These are phyloP conservation scores for Drosophila bipectinata DNA, from an alignment of 1,140 invertebrate genomes.

Conservation along the genomic window DNA sequence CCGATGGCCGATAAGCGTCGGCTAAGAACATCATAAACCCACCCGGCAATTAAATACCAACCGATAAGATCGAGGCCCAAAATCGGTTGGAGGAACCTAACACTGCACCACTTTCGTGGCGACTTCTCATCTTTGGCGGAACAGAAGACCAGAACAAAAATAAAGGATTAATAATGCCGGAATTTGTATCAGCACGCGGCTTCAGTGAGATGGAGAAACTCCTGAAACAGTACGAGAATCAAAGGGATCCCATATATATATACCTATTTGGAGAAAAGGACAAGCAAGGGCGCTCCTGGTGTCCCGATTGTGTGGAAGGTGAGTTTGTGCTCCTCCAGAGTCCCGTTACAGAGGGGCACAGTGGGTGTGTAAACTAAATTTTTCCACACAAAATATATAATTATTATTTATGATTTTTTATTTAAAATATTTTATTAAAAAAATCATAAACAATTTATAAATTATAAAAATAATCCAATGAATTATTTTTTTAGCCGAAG, in stretches of 20 bases:
- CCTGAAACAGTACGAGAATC: slow-evolving; percentile 24
- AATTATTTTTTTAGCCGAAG: slow-evolving; percentile 34
- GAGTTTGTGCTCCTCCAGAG: background rate
- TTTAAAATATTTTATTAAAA: too few relatives aligned
- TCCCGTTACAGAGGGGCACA: background rate
- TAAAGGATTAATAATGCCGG: slow-evolving; percentile 72
- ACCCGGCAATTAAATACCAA: background rate
- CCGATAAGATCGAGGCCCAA: slow-evolving; percentile 5
- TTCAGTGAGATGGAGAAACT: slow-evolving; percentile 50
- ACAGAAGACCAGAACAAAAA: background rate
- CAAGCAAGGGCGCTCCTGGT: slow-evolving; percentile 57
- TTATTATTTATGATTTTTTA: background rate
- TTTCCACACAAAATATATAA: background rate
- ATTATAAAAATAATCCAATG: background rate
- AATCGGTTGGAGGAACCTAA: slow-evolving; percentile 1
- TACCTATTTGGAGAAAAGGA: slow-evolving; percentile 71
- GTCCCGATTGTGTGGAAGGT: slow-evolving; percentile 66
- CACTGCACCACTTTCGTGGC: too few relatives aligned
- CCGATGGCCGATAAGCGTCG: slow-evolving; percentile 19
- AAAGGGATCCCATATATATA: slow-evolving; percentile 45
- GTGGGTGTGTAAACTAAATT: background rate
- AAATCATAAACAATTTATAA: background rate
- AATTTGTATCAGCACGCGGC: slow-evolving; percentile 50
- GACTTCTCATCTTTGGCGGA: too few relatives aligned
- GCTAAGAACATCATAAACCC: slow-evolving; percentile 9